Conservation (phyloP, 2,113 vertebrate genomes). For the Bostrychus sinensis region DNA sequence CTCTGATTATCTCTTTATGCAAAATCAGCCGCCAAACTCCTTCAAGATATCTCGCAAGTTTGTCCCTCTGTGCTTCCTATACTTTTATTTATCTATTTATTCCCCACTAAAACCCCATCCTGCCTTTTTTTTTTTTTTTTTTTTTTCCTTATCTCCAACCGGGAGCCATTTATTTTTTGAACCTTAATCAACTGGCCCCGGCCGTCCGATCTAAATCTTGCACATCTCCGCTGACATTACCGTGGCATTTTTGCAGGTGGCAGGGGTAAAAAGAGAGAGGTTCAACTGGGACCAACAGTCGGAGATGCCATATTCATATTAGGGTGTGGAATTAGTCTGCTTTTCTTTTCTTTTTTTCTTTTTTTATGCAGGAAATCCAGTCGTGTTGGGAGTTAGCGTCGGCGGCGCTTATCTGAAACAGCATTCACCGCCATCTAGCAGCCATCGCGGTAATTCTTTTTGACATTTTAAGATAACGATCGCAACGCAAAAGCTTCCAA, state of each 20-base stretch:
- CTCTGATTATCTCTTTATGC: slow-evolving; percentile 6
- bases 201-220: not conserved
- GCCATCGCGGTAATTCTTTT: slow-evolving; percentile 5
- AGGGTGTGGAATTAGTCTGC: slow-evolving; percentile 1
- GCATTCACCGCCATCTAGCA: not conserved
- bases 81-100: slow-evolving; percentile 2
- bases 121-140: too few relatives aligned
- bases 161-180: not conserved
- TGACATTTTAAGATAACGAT: slow-evolving; percentile 11
- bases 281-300: slow-evolving; percentile 1
- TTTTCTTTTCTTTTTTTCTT: not conserved
- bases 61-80: slow-evolving; percentile 1
- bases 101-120: not conserved
- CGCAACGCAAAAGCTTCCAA: not conserved
- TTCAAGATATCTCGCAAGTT: slow-evolving; percentile 7
- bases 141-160: slow-evolving; percentile 4
- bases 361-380: not conserved
- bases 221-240: slow-evolving; percentile 10
- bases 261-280: not conserved
- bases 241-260: slow-evolving; percentile 9
- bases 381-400: not conserved
- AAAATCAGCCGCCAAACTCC: not conserved
- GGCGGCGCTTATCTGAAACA: not conserved
- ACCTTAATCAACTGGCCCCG: not conserved
- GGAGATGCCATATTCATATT: slow-evolving; percentile 1